These are phyloP conservation scores for Thaleichthys pacificus DNA, from an alignment of 2,797 vertebrate species.

Conservation along the genomic window DNA sequence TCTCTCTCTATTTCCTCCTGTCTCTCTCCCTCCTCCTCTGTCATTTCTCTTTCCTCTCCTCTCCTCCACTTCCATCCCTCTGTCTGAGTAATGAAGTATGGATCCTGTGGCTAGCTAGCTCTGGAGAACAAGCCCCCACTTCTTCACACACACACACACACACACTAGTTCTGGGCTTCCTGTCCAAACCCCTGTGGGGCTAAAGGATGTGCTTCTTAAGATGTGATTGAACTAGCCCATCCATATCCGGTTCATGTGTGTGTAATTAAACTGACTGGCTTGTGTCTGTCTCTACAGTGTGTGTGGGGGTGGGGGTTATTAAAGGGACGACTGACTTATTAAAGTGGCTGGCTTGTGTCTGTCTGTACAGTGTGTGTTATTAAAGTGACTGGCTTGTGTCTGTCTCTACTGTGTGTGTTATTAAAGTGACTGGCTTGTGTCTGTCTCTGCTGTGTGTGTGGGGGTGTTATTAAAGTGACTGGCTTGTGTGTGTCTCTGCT, in stretches of 20 bases:
- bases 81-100: neutral
- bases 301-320: neutral
- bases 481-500: conserved; percentile 4
- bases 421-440: conserved; percentile 6
- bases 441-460: conserved; percentile 3
- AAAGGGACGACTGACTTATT: neutral
- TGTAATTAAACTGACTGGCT: neutral
- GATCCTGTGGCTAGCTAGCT: conserved; percentile 1
- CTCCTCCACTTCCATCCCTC: neutral
- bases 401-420: neutral
- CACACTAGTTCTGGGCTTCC: neutral
- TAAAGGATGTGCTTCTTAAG: neutral
- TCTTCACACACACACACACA: neutral
- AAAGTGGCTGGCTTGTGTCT: neutral
- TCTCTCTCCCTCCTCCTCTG: too few species aligned
- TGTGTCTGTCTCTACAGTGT: neutral
- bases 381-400: conserved; percentile 6
- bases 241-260: neutral
- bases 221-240: conserved; percentile 7
- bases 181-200: neutral
- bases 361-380: neutral
- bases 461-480: neutral
- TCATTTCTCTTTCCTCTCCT: neutral
- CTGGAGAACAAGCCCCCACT: neutral
- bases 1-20: neutral